Evolutionary conservation across 2,113 vertebrate genomes (phyloP).

Genomic region (Stegostoma tigrinum): DNA sequence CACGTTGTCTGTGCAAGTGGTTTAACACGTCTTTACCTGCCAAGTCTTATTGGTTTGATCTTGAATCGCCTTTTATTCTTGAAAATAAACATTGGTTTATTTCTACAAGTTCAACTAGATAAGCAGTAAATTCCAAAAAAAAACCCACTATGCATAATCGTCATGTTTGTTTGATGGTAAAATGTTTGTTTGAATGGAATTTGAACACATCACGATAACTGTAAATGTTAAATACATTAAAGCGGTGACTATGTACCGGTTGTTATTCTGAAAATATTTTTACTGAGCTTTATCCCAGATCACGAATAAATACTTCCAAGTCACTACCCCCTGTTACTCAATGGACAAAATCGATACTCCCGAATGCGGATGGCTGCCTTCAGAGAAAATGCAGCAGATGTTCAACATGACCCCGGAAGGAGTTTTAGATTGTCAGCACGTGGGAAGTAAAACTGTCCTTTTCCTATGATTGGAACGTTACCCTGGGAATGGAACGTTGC

Average conservation of each 20-base stretch:
- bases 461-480: neutral
- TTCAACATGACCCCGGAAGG: neutral
- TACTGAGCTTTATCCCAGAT: neutral
- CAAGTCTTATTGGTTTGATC: neutral
- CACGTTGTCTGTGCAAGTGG: neutral
- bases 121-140: neutral
- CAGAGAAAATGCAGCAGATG: neutral
- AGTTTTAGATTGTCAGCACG: neutral
- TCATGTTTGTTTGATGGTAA: neutral
- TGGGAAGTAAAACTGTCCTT: neutral
- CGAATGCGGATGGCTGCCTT: neutral
- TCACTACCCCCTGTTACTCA: neutral
- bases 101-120: neutral
- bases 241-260: neutral
- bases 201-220: neutral
- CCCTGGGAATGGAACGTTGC: neutral
- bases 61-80: neutral
- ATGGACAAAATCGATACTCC: neutral
- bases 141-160: neutral
- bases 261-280: neutral
- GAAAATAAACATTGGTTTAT: neutral
- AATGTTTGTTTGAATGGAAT: neutral
- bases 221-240: too few species aligned
- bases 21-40: neutral
- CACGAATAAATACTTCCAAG: neutral